Evolutionary conservation across 2,888 invertebrate species (phyloP).

Genomic region (Spodoptera littoralis): DNA sequence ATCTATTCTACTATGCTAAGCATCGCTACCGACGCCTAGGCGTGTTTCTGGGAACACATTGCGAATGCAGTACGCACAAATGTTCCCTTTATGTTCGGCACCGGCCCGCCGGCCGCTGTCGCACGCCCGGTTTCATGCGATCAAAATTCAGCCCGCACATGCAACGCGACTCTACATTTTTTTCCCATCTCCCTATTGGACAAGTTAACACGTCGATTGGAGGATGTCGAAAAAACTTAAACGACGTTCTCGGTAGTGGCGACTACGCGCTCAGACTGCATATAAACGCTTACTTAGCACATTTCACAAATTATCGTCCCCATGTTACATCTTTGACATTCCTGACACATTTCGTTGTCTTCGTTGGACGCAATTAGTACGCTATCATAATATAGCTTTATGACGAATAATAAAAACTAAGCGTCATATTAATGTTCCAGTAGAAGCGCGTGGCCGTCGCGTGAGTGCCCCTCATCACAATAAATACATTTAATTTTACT

Average conservation of each 20-base stretch:
- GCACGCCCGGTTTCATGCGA: constrained; percentile 59
- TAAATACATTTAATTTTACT: constrained; percentile 68
- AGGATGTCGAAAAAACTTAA: constrained; percentile 75
- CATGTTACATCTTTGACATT: constrained; percentile 57
- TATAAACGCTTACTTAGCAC: constrained; percentile 69
- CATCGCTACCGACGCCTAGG: constrained; percentile 32
- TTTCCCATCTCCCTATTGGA: constrained; percentile 71
- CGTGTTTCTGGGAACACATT: constrained; percentile 55
- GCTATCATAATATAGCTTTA: constrained; percentile 62
- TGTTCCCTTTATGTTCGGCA: constrained; percentile 47
- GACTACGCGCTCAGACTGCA: constrained; percentile 61
- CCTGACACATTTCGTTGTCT: constrained; percentile 52
- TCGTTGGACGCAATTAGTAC: constrained; percentile 62
- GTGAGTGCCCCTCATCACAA: constrained; percentile 65
- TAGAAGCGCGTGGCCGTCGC: constrained; percentile 61
- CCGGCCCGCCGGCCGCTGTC: constrained; percentile 48
- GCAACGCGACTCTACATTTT: constrained; percentile 67
- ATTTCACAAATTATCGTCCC: constrained; percentile 63
- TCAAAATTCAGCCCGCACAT: constrained; percentile 76
- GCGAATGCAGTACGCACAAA: constrained; percentile 57
- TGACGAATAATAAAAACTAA: constrained; percentile 60
- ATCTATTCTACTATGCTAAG: constrained; percentile 38
- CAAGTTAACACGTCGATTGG: constrained; percentile 75
- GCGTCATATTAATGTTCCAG: constrained; percentile 54
- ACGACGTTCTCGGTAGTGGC: constrained; percentile 63